These are phyloP conservation scores for Drosophila sturtevanti DNA, from an alignment of 1,140 invertebrate genomes.

Conservation along the genomic window DNA sequence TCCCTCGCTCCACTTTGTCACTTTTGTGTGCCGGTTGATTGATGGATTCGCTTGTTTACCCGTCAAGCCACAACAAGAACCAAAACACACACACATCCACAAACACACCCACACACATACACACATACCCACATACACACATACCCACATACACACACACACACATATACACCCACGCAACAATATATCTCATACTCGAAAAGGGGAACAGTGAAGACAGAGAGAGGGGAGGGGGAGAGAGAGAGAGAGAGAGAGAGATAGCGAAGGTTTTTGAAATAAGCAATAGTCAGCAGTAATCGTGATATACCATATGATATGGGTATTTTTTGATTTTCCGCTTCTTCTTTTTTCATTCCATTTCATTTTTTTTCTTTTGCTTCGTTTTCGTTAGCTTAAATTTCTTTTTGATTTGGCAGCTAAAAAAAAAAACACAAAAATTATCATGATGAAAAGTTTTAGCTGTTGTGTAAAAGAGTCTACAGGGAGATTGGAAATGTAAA, in stretches of 20 bases:
- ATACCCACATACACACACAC: conserved; percentile 8
- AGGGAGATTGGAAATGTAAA: neutral
- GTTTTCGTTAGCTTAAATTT: neutral
- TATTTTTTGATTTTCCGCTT: neutral
- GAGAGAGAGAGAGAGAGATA: too few relatives aligned
- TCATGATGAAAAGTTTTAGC: conserved; percentile 11
- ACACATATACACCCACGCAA: neutral
- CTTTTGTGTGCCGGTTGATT: conserved; percentile 71
- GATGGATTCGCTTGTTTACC: conserved; percentile 76
- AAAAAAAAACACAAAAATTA: conserved; percentile 2
- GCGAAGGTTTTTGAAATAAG: conserved; percentile 57
- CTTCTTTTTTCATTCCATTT: neutral
- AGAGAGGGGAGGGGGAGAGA: too few relatives aligned
- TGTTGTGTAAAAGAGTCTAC: neutral
- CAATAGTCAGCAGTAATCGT: conserved; percentile 72
- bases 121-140: too few relatives aligned
- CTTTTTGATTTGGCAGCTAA: conserved; percentile 23
- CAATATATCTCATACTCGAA: neutral
- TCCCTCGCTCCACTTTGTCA: neutral
- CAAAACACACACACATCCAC: conserved; percentile 24
- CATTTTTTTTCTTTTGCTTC: conserved; percentile 39
- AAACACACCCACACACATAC: conserved; percentile 9
- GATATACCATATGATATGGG: conserved; percentile 63
- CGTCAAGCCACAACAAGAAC: conserved; percentile 63
- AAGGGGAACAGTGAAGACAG: too few relatives aligned